Percentiles rank a stretch among this genome's conserved stretches.
Evolutionary conservation across 2,113 vertebrate species (phyloP).

Genomic region (Peromyscus californicus): DNA sequence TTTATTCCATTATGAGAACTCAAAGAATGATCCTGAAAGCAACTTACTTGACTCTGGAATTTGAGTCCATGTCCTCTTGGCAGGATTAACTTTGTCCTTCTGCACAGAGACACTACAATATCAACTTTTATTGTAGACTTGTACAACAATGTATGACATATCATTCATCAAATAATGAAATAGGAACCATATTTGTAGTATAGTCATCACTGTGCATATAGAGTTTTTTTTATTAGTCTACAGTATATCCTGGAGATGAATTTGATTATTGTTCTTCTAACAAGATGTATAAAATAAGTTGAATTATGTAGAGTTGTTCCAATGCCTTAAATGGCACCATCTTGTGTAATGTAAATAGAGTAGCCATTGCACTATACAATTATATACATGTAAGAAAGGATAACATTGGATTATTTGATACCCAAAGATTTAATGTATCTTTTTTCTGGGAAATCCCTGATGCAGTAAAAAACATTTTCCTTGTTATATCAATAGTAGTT

Average conservation of each 20-base stretch:
- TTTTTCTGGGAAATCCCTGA: slow-evolving; percentile 79
- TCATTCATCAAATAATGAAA: slow-evolving; percentile 82
- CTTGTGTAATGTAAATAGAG: slow-evolving; percentile 78
- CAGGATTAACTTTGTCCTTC: slow-evolving; percentile 74
- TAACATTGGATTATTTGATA: slow-evolving; percentile 76
- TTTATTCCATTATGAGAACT: slow-evolving; percentile 61
- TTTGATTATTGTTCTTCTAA: slow-evolving; percentile 80
- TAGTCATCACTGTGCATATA: slow-evolving; percentile 78
- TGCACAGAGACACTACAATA: slow-evolving; percentile 73
- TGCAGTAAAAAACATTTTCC: slow-evolving; percentile 60
- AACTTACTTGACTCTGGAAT: slow-evolving; percentile 66
- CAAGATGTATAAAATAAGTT: slow-evolving; percentile 81
- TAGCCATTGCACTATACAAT: slow-evolving; percentile 55
- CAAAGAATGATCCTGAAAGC: background rate
- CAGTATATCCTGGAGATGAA: slow-evolving; percentile 72
- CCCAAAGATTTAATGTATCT: slow-evolving; percentile 66
- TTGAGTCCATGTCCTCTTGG: slow-evolving; percentile 72
- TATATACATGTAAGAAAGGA: slow-evolving; percentile 69
- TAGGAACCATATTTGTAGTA: slow-evolving; percentile 68
- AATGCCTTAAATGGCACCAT: slow-evolving; percentile 80
- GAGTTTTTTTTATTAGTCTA: slow-evolving; percentile 76
- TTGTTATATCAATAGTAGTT: slow-evolving; percentile 53
- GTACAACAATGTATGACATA: slow-evolving; percentile 78
- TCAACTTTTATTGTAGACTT: slow-evolving; percentile 69
- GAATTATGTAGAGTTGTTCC: slow-evolving; percentile 79